These are phyloP conservation scores for Pharmacophagus antenor DNA, from an alignment of 2,888 invertebrate species.

Conservation along the genomic window DNA sequence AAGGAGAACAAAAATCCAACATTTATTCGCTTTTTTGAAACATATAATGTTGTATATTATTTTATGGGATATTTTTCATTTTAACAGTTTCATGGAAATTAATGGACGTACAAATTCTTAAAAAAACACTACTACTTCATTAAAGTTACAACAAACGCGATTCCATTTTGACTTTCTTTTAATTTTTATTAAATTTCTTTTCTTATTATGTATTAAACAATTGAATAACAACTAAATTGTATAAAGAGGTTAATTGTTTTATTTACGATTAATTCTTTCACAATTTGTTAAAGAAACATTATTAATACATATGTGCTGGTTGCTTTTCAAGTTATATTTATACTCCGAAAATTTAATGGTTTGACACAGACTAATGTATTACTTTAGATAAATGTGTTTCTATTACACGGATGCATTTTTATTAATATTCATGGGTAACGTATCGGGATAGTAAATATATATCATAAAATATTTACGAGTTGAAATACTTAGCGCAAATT, in stretches of 20 bases:
- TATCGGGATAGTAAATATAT: neutral
- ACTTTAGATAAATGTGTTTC: constrained; percentile 16
- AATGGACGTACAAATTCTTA: neutral
- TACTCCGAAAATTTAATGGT: constrained; percentile 4
- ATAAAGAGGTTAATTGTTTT: too few relatives aligned
- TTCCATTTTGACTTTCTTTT: too few relatives aligned
- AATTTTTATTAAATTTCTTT: too few relatives aligned
- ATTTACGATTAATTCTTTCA: too few relatives aligned
- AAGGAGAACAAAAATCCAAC: constrained; percentile 43
- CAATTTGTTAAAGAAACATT: neutral
- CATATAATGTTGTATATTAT: constrained; percentile 1
- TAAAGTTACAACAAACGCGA: too few relatives aligned
- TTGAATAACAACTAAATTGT: too few relatives aligned
- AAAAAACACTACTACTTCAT: too few relatives aligned
- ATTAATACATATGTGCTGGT: neutral
- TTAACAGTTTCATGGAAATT: neutral
- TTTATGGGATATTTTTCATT: neutral
- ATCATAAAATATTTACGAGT: neutral
- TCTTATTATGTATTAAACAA: too few relatives aligned
- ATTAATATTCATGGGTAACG: constrained; percentile 13
- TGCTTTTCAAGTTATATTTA: constrained; percentile 4
- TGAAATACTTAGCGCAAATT: neutral
- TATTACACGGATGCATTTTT: constrained; percentile 6
- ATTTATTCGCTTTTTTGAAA: constrained; percentile 53
- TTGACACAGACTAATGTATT: constrained; percentile 21